Evolutionary conservation across 1,140 invertebrate species (phyloP).

Genomic region (Ostrea denselamellosa): DNA sequence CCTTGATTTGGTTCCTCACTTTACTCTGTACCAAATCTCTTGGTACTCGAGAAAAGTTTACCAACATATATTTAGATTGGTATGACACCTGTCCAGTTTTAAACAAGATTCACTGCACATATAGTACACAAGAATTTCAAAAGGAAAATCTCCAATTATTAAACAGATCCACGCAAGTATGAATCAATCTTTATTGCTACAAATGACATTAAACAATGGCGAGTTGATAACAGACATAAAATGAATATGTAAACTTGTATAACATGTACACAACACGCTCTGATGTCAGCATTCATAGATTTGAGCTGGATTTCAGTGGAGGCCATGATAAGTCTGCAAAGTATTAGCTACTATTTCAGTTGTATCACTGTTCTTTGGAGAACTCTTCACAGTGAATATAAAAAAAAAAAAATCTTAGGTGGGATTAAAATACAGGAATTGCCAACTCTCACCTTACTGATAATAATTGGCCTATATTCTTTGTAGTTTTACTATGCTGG

Average conservation of each 20-base stretch:
- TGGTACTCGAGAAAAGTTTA: too few relatives aligned
- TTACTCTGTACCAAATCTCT: too few relatives aligned
- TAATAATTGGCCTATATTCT: neutral
- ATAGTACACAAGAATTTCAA: too few relatives aligned
- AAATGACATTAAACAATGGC: constrained; percentile 29
- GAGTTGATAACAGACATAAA: constrained; percentile 16
- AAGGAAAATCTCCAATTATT: too few relatives aligned
- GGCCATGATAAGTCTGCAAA: neutral
- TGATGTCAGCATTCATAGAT: neutral
- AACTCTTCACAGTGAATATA: neutral
- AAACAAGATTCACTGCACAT: too few relatives aligned
- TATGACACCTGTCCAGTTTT: too few relatives aligned
- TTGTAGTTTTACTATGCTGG: neutral
- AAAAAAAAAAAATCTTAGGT: neutral
- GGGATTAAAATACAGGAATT: neutral
- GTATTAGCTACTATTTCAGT: neutral
- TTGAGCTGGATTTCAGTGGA: constrained; percentile 5
- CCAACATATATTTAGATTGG: too few relatives aligned
- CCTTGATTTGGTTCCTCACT: too few relatives aligned
- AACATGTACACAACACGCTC: constrained; percentile 25
- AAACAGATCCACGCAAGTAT: neutral
- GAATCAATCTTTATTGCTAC: constrained; percentile 33
- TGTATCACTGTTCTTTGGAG: neutral
- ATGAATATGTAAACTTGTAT: constrained; percentile 22
- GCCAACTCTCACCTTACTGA: neutral